phyloP scores from a whole-genome alignment of 2,797 vertebrate genomes.

The Melanotaenia pygmaea region DNA sequence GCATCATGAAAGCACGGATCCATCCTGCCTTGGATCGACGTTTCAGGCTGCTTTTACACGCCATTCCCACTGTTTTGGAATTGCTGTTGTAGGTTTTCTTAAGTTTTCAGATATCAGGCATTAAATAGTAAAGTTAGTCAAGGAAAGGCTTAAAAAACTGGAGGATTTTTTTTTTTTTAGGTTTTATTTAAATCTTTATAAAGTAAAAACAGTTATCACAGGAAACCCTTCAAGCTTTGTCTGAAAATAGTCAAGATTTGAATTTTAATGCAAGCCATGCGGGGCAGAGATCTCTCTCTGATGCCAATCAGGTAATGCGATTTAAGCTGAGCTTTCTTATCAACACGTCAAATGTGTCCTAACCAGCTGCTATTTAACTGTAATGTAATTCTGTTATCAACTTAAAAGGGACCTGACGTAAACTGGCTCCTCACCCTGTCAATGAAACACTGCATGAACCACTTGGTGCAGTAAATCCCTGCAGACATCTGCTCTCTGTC shows the following conservation, averaged over 20 bases:
- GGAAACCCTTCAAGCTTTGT: neutral
- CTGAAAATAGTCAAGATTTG: neutral
- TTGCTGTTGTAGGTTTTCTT: too few species aligned
- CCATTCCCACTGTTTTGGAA: too few species aligned
- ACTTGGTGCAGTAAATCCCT: slow-evolving; percentile 93
- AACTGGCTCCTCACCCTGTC: slow-evolving; percentile 85
- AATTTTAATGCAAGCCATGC: neutral
- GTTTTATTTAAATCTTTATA: too few species aligned
- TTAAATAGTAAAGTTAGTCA: too few species aligned
- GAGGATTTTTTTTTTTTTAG: too few species aligned
- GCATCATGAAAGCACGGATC: too few species aligned
- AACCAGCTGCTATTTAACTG: neutral
- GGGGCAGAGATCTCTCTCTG: neutral
- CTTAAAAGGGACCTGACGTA: too few species aligned
- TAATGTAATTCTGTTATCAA: neutral
- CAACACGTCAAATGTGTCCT: neutral
- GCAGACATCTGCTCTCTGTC: slow-evolving; percentile 93
- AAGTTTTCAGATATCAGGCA: too few species aligned
- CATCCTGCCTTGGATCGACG: too few species aligned
- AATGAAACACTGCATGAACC: slow-evolving; percentile 95
- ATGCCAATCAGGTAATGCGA: neutral
- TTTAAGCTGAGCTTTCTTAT: neutral
- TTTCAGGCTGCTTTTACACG: too few species aligned
- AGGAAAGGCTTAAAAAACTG: too few species aligned
- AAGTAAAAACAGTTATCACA: too few species aligned